Conservation (phyloP, 2,113 vertebrate genomes). For the Lagopus muta region DNA sequence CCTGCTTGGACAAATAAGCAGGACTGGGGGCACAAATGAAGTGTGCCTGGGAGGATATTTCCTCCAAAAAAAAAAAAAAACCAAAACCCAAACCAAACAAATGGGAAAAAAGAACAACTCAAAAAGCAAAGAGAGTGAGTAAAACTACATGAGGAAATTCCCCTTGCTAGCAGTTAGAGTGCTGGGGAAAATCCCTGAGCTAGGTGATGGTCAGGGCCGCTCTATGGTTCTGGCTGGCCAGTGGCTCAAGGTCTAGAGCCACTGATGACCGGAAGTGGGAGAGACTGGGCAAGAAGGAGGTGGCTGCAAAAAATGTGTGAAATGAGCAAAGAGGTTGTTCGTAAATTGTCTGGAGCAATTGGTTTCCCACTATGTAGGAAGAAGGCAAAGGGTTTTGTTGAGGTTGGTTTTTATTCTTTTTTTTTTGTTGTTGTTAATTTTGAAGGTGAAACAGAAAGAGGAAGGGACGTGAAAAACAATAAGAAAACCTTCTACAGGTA, state of each 20-base stretch:
- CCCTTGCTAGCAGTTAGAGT: not conserved
- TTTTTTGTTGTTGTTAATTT: not conserved
- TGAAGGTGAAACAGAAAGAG: not conserved
- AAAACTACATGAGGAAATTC: not conserved
- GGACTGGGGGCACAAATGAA: not conserved
- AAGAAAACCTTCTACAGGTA: too few relatives aligned
- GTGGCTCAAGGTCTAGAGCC: not conserved
- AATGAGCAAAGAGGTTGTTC: not conserved
- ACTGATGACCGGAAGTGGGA: not conserved
- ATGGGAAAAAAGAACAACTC: not conserved
- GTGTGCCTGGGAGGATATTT: not conserved
- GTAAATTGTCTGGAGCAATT: not conserved
- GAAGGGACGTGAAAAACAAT: too few relatives aligned
- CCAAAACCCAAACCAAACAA: not conserved
- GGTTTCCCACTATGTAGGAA: not conserved
- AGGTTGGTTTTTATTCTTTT: not conserved
- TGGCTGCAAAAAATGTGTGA: not conserved
- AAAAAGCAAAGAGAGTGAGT: not conserved
- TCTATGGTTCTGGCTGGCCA: not conserved
- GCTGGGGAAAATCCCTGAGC: accelerated
- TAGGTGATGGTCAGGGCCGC: not conserved
- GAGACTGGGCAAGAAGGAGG: not conserved
- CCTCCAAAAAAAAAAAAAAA: not conserved
- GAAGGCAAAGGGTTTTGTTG: not conserved
- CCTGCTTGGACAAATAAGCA: not conserved